Conservation (phyloP, 1,140 invertebrate species). For the Sarcophaga peregrina region DNA sequence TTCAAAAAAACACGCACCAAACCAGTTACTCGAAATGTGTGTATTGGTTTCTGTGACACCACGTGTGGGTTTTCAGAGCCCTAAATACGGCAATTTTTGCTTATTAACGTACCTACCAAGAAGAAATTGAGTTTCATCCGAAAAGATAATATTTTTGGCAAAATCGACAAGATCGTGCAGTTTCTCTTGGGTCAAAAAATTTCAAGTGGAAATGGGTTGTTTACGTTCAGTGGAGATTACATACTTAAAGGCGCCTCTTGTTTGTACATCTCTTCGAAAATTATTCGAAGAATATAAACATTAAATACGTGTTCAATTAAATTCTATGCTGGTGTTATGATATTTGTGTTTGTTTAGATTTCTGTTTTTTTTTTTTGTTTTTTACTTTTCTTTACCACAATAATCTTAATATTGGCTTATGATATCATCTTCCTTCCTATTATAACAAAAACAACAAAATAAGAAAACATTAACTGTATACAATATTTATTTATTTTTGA, state of each 20-base stretch:
- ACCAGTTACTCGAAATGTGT: too few relatives aligned
- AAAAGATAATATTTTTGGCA: too few relatives aligned
- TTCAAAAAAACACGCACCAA: too few relatives aligned
- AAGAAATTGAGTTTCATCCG: too few relatives aligned
- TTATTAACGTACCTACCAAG: too few relatives aligned
- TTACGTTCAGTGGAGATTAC: too few relatives aligned
- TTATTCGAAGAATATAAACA: not conserved
- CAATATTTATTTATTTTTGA: not conserved
- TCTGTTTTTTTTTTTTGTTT: not conserved
- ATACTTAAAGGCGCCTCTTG: not conserved
- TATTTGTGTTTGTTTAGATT: not conserved
- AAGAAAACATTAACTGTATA: not conserved
- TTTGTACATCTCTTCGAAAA: not conserved
- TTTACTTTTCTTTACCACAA: not conserved
- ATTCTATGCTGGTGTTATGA: not conserved
- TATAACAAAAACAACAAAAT: not conserved
- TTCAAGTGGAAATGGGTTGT: too few relatives aligned
- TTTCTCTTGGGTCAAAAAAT: too few relatives aligned
- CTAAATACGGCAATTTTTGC: too few relatives aligned
- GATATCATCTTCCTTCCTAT: conserved; percentile 10
- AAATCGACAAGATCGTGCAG: too few relatives aligned
- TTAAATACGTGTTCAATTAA: conserved; percentile 4
- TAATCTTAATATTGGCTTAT: conserved; percentile 21
- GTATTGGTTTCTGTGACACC: too few relatives aligned
- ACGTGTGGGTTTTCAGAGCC: too few relatives aligned